Conservation (phyloP, 2,888 invertebrate genomes). For the Pteria penguin region DNA sequence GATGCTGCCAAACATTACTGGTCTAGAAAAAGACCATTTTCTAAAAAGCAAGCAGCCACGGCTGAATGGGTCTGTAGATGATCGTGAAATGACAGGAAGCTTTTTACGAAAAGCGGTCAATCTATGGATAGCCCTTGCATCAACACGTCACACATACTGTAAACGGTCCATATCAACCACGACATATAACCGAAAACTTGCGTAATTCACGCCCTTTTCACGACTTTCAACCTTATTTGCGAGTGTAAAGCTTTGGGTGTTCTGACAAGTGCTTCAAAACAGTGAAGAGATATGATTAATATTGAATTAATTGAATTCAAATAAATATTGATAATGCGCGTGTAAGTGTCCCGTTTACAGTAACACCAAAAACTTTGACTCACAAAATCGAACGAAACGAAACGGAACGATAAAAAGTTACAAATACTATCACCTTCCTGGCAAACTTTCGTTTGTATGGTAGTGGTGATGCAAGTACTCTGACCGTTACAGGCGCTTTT, state of each 20-base stretch:
- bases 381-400: slow-evolving; percentile 7
- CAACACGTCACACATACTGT: slow-evolving; percentile 18
- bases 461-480: slow-evolving; percentile 33
- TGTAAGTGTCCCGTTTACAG: slow-evolving; percentile 19
- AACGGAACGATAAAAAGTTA: slow-evolving; percentile 8
- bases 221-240: no score
- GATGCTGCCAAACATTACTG: slow-evolving; percentile 27
- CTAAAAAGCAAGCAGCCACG: slow-evolving; percentile 46
- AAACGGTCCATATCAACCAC: slow-evolving; percentile 26
- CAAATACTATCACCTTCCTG: slow-evolving; percentile 34
- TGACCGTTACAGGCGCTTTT: slow-evolving; percentile 13
- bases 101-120: slow-evolving; percentile 27
- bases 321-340: no score
- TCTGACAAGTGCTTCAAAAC: not conserved
- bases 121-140: slow-evolving; percentile 7
- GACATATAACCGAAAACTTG: no score
- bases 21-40: slow-evolving; percentile 10
- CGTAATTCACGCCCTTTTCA: no score
- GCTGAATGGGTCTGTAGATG: slow-evolving; percentile 45
- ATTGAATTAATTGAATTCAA: no score
- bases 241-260: slow-evolving; percentile 5
- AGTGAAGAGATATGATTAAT: no score
- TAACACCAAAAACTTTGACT: slow-evolving; percentile 30
- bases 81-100: slow-evolving; percentile 1
- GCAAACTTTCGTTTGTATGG: slow-evolving; percentile 33